phyloP scores from a whole-genome alignment of 2,113 vertebrate species.

The Embiotoca jacksoni region DNA sequence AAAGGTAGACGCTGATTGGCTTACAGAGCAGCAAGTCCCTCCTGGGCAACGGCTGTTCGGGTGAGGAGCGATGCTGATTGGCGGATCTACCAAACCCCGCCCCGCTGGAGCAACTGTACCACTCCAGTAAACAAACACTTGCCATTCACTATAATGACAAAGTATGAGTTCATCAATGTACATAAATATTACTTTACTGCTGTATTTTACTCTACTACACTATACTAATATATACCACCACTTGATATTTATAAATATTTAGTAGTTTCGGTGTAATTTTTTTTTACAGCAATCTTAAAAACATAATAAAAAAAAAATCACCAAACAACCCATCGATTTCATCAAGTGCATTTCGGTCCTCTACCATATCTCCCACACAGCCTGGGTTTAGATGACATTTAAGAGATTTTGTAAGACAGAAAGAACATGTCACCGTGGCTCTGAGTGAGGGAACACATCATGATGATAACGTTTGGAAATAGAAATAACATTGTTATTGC shows the following conservation, averaged over 20 bases:
- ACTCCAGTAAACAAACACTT: conserved; percentile 76
- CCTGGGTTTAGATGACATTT: not conserved
- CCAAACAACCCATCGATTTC: no score
- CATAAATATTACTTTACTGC: no score
- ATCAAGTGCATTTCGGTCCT: no score
- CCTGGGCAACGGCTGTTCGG: conserved; percentile 49
- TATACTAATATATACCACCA: no score
- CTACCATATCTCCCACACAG: no score
- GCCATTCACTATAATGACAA: not conserved
- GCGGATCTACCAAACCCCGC: conserved; percentile 37
- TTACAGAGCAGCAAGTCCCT: conserved; percentile 62
- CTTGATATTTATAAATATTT: no score
- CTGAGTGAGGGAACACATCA: conserved; percentile 12
- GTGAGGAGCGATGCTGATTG: conserved; percentile 41
- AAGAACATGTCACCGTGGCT: conserved; percentile 34
- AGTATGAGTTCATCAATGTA: not conserved
- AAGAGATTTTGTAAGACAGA: conserved; percentile 20
- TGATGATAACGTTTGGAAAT: conserved; percentile 20
- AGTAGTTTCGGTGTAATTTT: no score
- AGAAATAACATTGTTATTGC: conserved; percentile 17
- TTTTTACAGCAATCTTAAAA: no score
- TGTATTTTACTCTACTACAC: no score
- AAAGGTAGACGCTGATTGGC: conserved; percentile 70
- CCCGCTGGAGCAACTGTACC: conserved; percentile 38
- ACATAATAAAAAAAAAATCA: no score